Evolutionary conservation across 2,888 invertebrate species (phyloP), one percentile per base, ranked within the genome.

Genomic region (Coelopa pilipes): DNA sequence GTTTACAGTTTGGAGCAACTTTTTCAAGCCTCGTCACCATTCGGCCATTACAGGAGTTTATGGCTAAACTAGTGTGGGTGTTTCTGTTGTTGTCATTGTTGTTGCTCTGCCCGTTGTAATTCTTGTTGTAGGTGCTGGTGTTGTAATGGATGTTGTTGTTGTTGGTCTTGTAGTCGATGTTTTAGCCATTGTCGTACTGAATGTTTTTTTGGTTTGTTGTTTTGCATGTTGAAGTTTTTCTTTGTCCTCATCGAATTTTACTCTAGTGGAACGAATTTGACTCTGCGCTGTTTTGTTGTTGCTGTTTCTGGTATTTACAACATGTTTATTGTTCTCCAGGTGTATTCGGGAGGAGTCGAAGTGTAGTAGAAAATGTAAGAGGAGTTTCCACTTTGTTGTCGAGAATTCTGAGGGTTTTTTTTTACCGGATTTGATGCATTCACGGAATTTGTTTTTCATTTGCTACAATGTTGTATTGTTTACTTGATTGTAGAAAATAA

Each of bases 1-100:
- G 19, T 21, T 59, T 59, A 59, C 13, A 59, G 65, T 65, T 34
- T 65, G 47, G 63, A 24, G 17, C 47, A 47, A 47, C 47, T 45
- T 45, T 65, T 45, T 65, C 47, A n/a, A 5, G 47, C 46, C 46
- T 46, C 47, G 19, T 34, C 47, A 34, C 34, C 34, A 34, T 34
- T 34, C 7, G 34, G 34, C 34, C 34, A 34, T 34, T 34, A 34
- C 34, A 46, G 19, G 19, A 65, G 46, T 34, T 65, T 65, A 65
- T 47, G 65, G 65, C 65, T 47, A 46, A 65, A 65, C 17, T 17
- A 47, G 45, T 45, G 12, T n/a, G 19, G 11, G 17, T 17, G 21
- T 59, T 4, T 17, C 19, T 59, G 17, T 59, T 59, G 11, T 59
- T 21, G 21, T 21, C 19, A 19, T 59, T 59, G 57, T 9, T 55